phyloP scores from a whole-genome alignment of 2,888 invertebrate species.

The Drosophila subsilvestris region DNA sequence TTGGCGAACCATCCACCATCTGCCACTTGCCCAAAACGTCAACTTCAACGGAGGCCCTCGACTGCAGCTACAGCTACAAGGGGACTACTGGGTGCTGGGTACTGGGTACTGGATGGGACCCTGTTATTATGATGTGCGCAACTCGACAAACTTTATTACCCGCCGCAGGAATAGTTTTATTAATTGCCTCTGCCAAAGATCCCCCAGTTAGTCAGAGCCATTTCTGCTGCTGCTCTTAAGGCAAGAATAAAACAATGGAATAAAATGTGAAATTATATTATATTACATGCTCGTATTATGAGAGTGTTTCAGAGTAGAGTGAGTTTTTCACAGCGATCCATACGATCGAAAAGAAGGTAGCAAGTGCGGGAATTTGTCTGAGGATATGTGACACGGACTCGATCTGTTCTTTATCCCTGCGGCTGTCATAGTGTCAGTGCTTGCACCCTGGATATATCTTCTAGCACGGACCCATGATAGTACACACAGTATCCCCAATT shows the following conservation, averaged over 20 bases:
- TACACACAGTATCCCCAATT: no score
- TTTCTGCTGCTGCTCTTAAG: neutral
- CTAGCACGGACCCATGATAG: no score
- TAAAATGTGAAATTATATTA: neutral
- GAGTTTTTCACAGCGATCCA: no score
- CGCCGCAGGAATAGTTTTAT: constrained; percentile 62
- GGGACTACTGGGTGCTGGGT: neutral
- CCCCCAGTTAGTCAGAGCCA: neutral
- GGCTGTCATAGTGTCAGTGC: no score
- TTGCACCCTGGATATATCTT: no score
- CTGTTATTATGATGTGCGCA: constrained; percentile 27
- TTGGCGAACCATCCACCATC: constrained; percentile 19
- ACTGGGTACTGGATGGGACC: neutral
- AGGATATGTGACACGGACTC: no score
- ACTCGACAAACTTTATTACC: constrained; percentile 61
- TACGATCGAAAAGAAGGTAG: no score
- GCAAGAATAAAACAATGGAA: neutral
- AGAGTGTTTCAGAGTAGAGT: no score
- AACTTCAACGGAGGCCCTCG: constrained; percentile 19
- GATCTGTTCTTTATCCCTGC: no score
- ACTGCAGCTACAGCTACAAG: neutral
- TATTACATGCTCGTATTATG: no score
- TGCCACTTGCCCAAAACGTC: constrained; percentile 34
- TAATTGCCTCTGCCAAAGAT: constrained; percentile 57
- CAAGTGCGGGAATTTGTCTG: no score